Evolutionary conservation across 2,888 invertebrate genomes (phyloP).

Genomic region (Euplexia lucipara): DNA sequence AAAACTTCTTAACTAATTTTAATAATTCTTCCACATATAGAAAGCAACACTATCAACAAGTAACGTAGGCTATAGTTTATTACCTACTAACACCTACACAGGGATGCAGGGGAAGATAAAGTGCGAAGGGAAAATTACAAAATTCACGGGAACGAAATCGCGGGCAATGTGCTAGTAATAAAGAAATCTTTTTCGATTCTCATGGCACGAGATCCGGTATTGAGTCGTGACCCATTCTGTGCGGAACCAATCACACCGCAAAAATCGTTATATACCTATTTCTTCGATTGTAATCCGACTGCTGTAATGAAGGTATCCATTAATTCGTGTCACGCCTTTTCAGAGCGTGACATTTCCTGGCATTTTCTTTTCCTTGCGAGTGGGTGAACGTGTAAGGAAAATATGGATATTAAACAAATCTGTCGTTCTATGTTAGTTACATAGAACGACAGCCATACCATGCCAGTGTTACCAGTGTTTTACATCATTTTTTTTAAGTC

Average conservation of each 20-base stretch:
- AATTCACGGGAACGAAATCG: too few relatives aligned
- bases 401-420: constrained; percentile 1
- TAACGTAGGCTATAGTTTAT: too few relatives aligned
- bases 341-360: constrained; percentile 13
- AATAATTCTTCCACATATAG: too few relatives aligned
- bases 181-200: not conserved
- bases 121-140: too few relatives aligned
- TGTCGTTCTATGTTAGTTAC: not conserved
- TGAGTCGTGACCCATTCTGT: not conserved
- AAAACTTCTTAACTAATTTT: too few relatives aligned
- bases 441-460: too few relatives aligned
- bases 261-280: constrained; percentile 1
- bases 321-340: constrained; percentile 29
- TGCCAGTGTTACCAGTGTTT: too few relatives aligned
- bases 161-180: too few relatives aligned
- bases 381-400: constrained; percentile 9
- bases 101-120: too few relatives aligned
- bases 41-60: too few relatives aligned
- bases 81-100: too few relatives aligned
- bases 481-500: too few relatives aligned
- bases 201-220: not conserved
- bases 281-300: constrained; percentile 5
- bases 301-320: constrained; percentile 20
- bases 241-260: constrained; percentile 8
- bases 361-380: not conserved